Conservation (phyloP, 2,113 vertebrate species). For the Sorex fumeus region DNA sequence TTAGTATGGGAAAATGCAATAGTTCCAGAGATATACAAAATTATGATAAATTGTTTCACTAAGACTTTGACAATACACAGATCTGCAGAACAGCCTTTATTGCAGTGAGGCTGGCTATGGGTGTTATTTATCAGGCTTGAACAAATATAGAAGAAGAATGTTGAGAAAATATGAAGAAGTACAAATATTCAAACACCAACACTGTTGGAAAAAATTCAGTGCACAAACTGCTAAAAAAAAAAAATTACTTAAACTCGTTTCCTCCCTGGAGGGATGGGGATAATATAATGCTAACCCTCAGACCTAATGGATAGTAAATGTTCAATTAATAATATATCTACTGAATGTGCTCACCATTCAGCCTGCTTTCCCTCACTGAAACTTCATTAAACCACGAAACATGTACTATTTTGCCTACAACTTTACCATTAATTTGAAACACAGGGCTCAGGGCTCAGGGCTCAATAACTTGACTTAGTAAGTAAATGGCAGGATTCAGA, state of each 20-base stretch:
- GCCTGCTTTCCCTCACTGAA: not conserved
- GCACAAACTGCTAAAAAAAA: not conserved
- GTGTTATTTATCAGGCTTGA: not conserved
- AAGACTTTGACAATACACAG: not conserved
- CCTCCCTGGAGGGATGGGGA: not conserved
- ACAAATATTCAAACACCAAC: not conserved
- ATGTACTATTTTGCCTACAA: not conserved
- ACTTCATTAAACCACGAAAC: not conserved
- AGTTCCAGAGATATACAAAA: not conserved
- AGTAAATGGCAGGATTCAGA: not conserved
- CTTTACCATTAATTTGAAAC: not conserved
- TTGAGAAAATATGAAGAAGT: not conserved
- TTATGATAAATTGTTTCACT: not conserved
- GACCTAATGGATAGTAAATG: not conserved
- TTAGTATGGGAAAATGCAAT: not conserved
- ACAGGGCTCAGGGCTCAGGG: not conserved
- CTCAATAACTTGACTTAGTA: not conserved
- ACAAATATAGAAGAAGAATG: not conserved
- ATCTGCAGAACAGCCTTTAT: not conserved
- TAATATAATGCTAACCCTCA: not conserved
- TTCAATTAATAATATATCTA: not conserved
- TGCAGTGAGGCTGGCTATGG: not conserved
- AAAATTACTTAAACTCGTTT: slow-evolving; percentile 9
- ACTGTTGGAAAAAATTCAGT: not conserved
- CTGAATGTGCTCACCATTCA: not conserved